Evolutionary conservation across 2,797 vertebrate genomes (phyloP).

Genomic region (Phylloscopus collybita): DNA sequence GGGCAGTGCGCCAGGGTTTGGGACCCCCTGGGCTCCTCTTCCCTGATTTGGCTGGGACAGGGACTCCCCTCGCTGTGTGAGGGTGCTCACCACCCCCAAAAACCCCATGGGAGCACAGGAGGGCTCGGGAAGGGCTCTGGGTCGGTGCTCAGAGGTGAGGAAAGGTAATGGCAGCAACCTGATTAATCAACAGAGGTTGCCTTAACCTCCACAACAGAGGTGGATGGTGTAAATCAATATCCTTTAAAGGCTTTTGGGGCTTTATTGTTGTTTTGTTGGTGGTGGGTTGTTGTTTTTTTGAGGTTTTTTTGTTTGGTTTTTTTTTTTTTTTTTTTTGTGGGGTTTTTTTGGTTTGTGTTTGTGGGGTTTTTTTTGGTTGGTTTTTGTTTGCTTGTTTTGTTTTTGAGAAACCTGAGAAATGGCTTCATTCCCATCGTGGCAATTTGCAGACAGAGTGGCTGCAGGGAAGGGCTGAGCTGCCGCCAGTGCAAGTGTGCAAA

Average conservation of each 20-base stretch:
- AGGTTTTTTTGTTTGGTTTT: neutral
- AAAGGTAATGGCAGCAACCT: neutral
- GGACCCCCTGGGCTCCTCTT: neutral
- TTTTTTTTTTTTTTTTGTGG: neutral
- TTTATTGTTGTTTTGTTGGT: neutral
- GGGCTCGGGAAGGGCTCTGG: neutral
- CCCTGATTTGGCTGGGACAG: rapidly evolving
- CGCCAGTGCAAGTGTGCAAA: neutral
- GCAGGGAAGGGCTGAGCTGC: neutral
- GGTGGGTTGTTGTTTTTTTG: neutral
- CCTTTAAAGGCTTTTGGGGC: neutral
- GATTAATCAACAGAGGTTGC: neutral
- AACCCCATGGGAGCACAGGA: rapidly evolving
- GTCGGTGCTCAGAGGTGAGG: rapidly evolving
- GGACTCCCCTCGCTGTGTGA: rapidly evolving
- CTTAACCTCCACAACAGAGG: neutral
- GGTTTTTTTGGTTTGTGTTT: no score
- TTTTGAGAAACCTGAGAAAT: neutral
- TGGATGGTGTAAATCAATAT: neutral
- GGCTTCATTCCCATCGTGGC: neutral
- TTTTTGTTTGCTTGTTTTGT: no score
- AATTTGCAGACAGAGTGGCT: rapidly evolving
- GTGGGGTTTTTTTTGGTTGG: neutral
- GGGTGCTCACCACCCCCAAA: neutral
- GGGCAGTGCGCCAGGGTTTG: neutral